Evolutionary conservation across 2,113 vertebrate genomes (phyloP), one percentile per base, ranked within the genome.

Genomic region (Alaudala cheleensis): DNA sequence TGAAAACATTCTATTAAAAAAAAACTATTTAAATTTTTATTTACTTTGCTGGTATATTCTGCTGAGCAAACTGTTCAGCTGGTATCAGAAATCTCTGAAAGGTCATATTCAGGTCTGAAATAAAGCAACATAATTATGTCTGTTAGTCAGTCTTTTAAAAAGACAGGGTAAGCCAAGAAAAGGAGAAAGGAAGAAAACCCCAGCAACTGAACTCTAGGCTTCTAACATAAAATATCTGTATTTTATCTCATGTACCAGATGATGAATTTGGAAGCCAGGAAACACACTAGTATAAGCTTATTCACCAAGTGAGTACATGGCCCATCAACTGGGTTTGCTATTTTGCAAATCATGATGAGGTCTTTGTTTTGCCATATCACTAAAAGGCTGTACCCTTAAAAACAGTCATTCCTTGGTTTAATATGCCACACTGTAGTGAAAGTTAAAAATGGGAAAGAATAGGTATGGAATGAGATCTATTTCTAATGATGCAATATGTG

Each of bases 171-270:
- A 88, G 96, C 76, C 93, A 96, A 95, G 72, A 79, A 86, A 70
- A 60, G 67, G 9, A 78, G 78, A 33, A 40, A n/a, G 24, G 8
- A 26, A 60, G 10, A 64, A 58, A 72, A 69, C 33, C 60, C 71
- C 80, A 51, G 24, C 8, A 12, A 16, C 78, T 13, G 20, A 90
- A 92, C 54, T 87, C 81, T 93, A 81, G 65, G 80, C 90, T 96
- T 96, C 74, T 94, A 95, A 71, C 21, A 11, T 66, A 45, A 94
- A 97, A 98, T 97, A 98, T 97, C 96, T 98, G 95, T 93, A 95
- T 97, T 98, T 97, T 98, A 96, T 97, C 97, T 97, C 94, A 96
- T 62, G 40, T 93, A 89, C 91, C 86, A 96, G 93, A 97, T 96
- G 92, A 97, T 93, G 1, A 81, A 34, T 88, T 91, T 70, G 69